These are phyloP conservation scores for Gasterosteus nipponicus DNA, from an alignment of 2,113 vertebrate genomes.

Conservation along the genomic window DNA sequence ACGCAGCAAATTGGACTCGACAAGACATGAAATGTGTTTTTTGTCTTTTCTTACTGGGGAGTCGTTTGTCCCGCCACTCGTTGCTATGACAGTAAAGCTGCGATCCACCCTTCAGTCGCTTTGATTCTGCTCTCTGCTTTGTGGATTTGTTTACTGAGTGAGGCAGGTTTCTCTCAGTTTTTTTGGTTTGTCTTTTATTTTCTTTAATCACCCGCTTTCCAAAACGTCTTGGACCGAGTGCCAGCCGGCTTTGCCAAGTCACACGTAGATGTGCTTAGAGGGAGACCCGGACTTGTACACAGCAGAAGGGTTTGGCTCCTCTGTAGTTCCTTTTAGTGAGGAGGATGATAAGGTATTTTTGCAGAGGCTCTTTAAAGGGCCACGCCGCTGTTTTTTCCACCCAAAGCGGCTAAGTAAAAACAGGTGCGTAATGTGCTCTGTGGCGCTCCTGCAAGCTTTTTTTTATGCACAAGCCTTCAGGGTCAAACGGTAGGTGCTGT, in stretches of 20 bases:
- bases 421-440: background rate
- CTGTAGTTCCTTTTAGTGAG: slow-evolving; percentile 16
- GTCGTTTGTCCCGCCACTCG: slow-evolving; percentile 36
- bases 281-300: slow-evolving; percentile 9
- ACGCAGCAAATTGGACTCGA: slow-evolving; percentile 49
- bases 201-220: background rate
- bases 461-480: background rate
- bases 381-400: slow-evolving; percentile 3
- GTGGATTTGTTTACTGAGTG: slow-evolving; percentile 37
- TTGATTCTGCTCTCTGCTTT: slow-evolving; percentile 37
- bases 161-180: background rate
- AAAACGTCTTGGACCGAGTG: slow-evolving; percentile 33
- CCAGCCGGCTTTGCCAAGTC: slow-evolving; percentile 17
- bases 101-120: slow-evolving; percentile 18
- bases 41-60: slow-evolving; percentile 28
- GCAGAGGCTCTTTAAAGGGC: slow-evolving; percentile 25
- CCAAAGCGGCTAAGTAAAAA: background rate
- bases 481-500: background rate
- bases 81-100: slow-evolving; percentile 36
- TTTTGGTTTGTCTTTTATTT: background rate
- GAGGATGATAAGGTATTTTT: slow-evolving; percentile 13
- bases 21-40: slow-evolving; percentile 60
- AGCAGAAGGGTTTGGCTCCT: slow-evolving; percentile 9
- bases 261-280: slow-evolving; percentile 19
- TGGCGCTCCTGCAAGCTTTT: background rate